Evolutionary conservation across 2,113 vertebrate genomes (phyloP).

Genomic region (Trochalopteron elliotii): DNA sequence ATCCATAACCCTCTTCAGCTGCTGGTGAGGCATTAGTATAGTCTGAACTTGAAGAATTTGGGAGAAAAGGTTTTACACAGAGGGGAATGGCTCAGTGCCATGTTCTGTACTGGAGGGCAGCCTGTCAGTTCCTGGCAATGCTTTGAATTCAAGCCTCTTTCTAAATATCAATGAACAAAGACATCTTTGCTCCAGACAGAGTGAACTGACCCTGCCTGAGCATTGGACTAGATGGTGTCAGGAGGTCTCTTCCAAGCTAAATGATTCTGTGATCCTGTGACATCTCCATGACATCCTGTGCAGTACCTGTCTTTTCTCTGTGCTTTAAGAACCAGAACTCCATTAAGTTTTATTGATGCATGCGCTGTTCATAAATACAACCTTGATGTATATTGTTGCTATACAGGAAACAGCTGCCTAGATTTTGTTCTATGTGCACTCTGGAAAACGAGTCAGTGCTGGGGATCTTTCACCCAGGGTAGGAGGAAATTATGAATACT

Average conservation of each 20-base stretch:
- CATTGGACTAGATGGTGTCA: not conserved
- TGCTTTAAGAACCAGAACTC: not conserved
- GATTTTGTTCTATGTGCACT: not conserved
- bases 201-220: not conserved
- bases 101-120: not conserved
- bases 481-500: not conserved
- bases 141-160: not conserved
- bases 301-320: not conserved
- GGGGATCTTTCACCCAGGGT: not conserved
- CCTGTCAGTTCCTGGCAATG: not conserved
- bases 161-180: not conserved
- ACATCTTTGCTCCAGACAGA: not conserved
- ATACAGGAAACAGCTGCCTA: not conserved
- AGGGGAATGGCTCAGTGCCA: not conserved
- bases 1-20: not conserved
- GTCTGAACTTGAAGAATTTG: not conserved
- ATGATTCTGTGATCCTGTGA: not conserved
- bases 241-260: not conserved
- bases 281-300: not conserved
- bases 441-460: not conserved
- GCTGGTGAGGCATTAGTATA: not conserved
- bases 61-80: not conserved
- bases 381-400: not conserved
- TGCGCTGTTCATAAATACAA: fast-evolving
- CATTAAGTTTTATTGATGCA: not conserved